Evolutionary conservation across 2,888 invertebrate genomes (phyloP), one percentile per base, ranked within the genome.

Genomic region (Nasonovia ribisnigri): DNA sequence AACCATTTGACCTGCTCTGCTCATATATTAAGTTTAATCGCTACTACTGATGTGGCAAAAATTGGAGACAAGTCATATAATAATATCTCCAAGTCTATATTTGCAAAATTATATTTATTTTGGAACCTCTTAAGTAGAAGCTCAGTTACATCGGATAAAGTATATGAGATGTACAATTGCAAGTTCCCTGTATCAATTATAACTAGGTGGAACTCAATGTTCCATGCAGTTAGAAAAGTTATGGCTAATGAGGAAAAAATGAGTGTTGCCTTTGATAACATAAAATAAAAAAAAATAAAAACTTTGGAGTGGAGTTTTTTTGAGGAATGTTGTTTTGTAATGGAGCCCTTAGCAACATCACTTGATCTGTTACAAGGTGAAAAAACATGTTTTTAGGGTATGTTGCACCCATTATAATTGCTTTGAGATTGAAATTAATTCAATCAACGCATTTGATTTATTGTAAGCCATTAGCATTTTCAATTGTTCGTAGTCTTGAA

Each of bases 151-250:
- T 77, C 29, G 60, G 60, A 60, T 77, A 67, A 90, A 67, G 51
- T 90, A n/a, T 43, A 51, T 57, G 43, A 90, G 36, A 90, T 90
- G 13, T 90, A 29, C 29, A 0, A 16, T 43, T 67, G 43, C 42
- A 90, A 54, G n/a, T 67, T 90, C 24, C 90, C 43, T 26, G 67
- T 90, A n/a, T 57, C 90, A 29, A 43, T 57, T 90, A 42, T 67
- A 90, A 90, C 90, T 36, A 43, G 90, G 29, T 54, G 90, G 57
- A 90, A 90, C 46, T 90, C 57, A 29, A 46, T 36, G 51, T 60
- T 24, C 26, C 26, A 24, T 48, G n/a, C 86, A 87, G n/a, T 26
- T 3, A 48, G 13, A 87, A 87, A 87, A 87, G 13, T 87, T 87
- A 5, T 87, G 48, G 5, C 26, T 42, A 26, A 42, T 43, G 48